Evolutionary conservation across 2,113 vertebrate genomes (phyloP), one percentile per base, ranked within the genome.

Genomic region (Onychostoma macrolepis): DNA sequence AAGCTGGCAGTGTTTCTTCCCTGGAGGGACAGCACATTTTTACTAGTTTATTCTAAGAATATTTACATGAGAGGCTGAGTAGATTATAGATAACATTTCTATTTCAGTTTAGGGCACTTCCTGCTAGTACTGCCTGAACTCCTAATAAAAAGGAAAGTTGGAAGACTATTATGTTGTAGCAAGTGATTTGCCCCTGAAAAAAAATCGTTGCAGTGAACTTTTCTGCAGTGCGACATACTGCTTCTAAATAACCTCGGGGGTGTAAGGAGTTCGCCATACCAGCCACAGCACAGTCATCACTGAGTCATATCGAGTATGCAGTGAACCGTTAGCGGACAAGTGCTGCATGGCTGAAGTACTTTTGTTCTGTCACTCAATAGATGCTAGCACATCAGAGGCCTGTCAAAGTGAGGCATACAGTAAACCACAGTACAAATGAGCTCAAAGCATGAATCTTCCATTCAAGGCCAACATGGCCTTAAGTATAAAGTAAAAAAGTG

Each of bases 351-450:
- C 81, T 83, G 10, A 50, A 53, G 28, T 53, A 33, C 81, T 83
- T 71, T 71, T 71, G 63, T 71, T 71, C 65, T 71, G 81, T 69
- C 43, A 71, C 41, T 30, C 17, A 45, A 43, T 67, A 53, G 43
- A 71, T 53, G 43, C 43, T 83, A 83, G 36, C 28, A 36, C 26
- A 15, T 83, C 81, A 50, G 65, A 83, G 43, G 81, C 43, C 65
- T 83, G 41, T 67, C 38, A 65, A 80, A 82, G 80, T 28, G 24
- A 82, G 61, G 38, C 80, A 61, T 69, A 28, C 28, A 30, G 15
- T 33, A 78, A 78, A 53, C 30, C 45, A 28, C 45, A 4, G 45
- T 33, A 8, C 50, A 61, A 53, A 9, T 78, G 45, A 53, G 41
- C 43, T 50, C 81, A 71, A n/a, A 30, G 6, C 10, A 33, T 71